Evolutionary conservation across 2,888 invertebrate species (phyloP), one percentile per base, ranked within the genome.

Genomic region (Cerastis leucographa): DNA sequence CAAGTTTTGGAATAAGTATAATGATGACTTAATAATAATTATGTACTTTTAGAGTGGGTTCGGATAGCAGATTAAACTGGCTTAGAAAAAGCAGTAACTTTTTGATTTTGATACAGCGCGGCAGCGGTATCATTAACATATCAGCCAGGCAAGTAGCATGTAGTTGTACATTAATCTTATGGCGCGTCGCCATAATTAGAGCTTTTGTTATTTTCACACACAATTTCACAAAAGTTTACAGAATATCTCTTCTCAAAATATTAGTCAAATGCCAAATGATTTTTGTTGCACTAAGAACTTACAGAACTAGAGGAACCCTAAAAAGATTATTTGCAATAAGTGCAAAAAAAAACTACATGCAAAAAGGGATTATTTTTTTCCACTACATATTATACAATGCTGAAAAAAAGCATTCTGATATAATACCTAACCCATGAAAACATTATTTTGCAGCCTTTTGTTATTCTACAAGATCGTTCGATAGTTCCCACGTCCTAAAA

Each of bases 401-500:
- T 59, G 1, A 59, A 51, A 44, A 42, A 40, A 51, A 54, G 7
- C 51, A 6, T 56, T 51, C 1, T 66, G 59, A 42, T 62, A 54
- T 40, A 9, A 61, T 19, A 29, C 6, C 22, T 62, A 74, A 67
- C 14, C 46, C 59, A 40, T 67, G 14, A 74, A 46, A 59, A 73
- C 67, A 69, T 67, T 62, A 74, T 71, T 71, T 76, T 11, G 69
- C 74, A 46, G 46, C 25, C 71, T 72, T 81, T 80, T 84, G 14
- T 77, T 6, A 70, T 73, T 46, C n/a, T 25, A 9, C 35, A 17
- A n/a, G 73, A 68, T 73, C 56, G 22, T 29, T 7, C 29, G 25
- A 40, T 11, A 69, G 44, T 87, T 88, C 86, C 76, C 88, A 89
- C 85, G 80, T 76, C 19, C 68, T 75, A 87, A 90, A 90, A 90